Conservation (phyloP, 2,888 invertebrate species). For the Drosophila demipolita region DNA sequence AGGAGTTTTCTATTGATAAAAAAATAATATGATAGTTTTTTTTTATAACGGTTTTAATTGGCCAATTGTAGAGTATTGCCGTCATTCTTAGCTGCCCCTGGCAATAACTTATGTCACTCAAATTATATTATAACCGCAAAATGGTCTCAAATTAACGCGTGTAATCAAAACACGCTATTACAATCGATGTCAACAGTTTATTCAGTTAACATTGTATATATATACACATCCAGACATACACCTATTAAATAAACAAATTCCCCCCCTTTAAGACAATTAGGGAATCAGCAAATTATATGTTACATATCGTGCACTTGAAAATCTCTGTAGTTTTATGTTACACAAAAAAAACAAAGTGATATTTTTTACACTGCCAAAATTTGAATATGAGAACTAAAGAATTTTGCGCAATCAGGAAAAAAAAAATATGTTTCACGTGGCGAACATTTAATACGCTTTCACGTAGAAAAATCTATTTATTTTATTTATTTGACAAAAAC, state of each 20-base stretch:
- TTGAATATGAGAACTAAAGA: constrained; percentile 50
- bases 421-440: background rate
- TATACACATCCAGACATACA: background rate
- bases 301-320: constrained; percentile 37
- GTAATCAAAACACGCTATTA: constrained; percentile 20
- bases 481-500: too few species aligned
- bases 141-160: constrained; percentile 37
- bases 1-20: background rate
- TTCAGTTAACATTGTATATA: constrained; percentile 12
- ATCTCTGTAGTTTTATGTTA: constrained; percentile 36
- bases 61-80: constrained; percentile 8
- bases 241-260: background rate
- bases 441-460: background rate
- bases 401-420: constrained; percentile 29
- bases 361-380: constrained; percentile 11
- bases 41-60: background rate
- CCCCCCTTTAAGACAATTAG: background rate
- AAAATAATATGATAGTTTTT: background rate
- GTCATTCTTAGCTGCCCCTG: background rate
- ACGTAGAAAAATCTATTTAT: background rate
- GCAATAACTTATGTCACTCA: background rate
- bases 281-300: constrained; percentile 43
- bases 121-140: background rate
- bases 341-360: constrained; percentile 11
- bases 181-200: constrained; percentile 25